These are phyloP conservation scores for Abrostola triplasia DNA, from an alignment of 2,888 invertebrate genomes.

Conservation along the genomic window DNA sequence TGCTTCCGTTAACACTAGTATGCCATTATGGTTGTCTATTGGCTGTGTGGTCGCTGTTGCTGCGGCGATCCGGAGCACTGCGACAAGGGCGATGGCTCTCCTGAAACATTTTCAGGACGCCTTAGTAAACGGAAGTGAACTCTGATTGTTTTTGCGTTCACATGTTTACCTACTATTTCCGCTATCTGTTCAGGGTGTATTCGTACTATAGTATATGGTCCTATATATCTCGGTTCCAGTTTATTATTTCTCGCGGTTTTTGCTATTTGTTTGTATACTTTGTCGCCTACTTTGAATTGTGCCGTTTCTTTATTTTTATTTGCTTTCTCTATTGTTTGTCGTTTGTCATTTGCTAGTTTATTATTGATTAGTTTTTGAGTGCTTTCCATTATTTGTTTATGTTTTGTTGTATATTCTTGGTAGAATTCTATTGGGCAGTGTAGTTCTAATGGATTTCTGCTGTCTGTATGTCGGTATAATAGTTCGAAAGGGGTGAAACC, in stretches of 20 bases:
- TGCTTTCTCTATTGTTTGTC: conserved; percentile 26
- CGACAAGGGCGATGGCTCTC: conserved; percentile 37
- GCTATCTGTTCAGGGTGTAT: conserved; percentile 55
- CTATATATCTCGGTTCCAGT: conserved; percentile 23
- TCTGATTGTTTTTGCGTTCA: conserved; percentile 54
- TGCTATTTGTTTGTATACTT: conserved; percentile 53
- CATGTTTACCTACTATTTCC: conserved; percentile 56
- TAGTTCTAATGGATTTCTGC: conserved; percentile 56
- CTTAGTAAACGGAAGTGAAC: conserved; percentile 54
- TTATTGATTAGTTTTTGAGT: conserved; percentile 39
- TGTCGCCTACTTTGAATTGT: conserved; percentile 51
- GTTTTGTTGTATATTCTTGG: conserved; percentile 92
- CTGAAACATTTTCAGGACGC: conserved; percentile 54
- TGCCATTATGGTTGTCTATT: conserved; percentile 51
- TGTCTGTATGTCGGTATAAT: conserved; percentile 56
- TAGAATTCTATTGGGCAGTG: conserved; percentile 79
- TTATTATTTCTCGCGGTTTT: conserved; percentile 53
- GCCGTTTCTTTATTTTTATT: conserved; percentile 29
- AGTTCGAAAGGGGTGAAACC: conserved; percentile 56
- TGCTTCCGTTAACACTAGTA: conserved; percentile 48
- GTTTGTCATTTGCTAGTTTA: conserved; percentile 32
- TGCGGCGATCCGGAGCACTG: conserved; percentile 41
- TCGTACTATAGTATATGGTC: conserved; percentile 44
- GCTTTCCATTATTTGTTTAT: conserved; percentile 67
- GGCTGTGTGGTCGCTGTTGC: conserved; percentile 41